These are phyloP conservation scores for Tauraco hartlaubi DNA, from an alignment of 2,797 vertebrate species.

Conservation along the genomic window DNA sequence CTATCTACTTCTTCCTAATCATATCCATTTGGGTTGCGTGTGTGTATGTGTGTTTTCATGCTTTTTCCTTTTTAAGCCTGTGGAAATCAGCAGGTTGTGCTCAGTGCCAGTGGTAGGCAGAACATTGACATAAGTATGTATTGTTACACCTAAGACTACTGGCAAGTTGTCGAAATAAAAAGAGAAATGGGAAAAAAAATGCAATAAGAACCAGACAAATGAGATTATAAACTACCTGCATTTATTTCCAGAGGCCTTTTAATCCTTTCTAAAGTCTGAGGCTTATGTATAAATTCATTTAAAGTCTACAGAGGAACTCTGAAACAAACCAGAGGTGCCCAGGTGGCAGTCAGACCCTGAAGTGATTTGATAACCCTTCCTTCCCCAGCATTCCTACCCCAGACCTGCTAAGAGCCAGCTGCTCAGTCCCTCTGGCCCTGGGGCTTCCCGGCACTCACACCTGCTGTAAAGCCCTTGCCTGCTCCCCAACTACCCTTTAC, in stretches of 20 bases:
- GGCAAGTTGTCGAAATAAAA: not conserved
- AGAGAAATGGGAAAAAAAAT: not conserved
- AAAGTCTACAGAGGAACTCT: not conserved
- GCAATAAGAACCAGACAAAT: not conserved
- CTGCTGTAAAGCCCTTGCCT: not conserved
- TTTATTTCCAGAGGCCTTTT: not conserved
- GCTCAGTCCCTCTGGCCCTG: not conserved
- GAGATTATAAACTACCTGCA: not conserved
- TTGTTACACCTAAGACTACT: not conserved
- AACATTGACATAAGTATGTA: not conserved
- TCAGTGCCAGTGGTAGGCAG: not conserved
- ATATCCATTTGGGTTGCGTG: not conserved
- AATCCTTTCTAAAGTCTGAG: not conserved
- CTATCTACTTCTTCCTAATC: constrained; percentile 25
- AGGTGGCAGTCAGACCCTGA: not conserved
- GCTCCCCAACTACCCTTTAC: not conserved
- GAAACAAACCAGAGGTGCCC: not conserved
- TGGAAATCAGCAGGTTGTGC: not conserved
- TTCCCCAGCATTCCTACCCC: not conserved
- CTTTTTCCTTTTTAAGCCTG: not conserved
- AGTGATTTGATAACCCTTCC: not conserved
- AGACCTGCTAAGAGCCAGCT: not conserved
- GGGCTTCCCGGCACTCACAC: accelerated
- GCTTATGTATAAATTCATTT: not conserved
- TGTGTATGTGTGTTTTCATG: not conserved